Conservation (phyloP, 2,113 vertebrate genomes). For the Tenrec ecaudatus region DNA sequence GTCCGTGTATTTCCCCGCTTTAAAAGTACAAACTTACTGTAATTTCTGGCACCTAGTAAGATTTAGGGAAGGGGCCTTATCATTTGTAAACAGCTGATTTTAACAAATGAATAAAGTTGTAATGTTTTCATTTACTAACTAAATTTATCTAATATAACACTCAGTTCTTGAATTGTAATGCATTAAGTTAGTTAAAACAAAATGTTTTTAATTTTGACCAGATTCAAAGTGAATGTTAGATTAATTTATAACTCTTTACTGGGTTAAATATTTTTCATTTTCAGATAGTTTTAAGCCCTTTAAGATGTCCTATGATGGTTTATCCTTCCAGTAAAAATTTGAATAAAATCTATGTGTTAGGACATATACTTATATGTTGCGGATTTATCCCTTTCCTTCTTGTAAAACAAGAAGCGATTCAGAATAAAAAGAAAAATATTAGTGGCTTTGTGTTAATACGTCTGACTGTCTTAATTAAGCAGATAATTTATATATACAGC, state of each 20-base stretch:
- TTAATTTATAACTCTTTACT: slow-evolving; percentile 50
- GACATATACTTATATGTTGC: slow-evolving; percentile 73
- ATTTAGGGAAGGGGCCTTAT: neutral
- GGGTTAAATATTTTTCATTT: slow-evolving; percentile 77
- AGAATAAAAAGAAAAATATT: neutral
- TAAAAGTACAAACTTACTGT: neutral
- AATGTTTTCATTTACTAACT: slow-evolving; percentile 14
- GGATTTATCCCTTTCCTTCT: neutral
- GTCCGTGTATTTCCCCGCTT: neutral
- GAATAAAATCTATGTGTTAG: slow-evolving; percentile 74
- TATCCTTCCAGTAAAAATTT: slow-evolving; percentile 79
- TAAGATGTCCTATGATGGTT: slow-evolving; percentile 74
- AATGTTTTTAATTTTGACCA: slow-evolving; percentile 24
- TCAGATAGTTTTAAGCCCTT: slow-evolving; percentile 61
- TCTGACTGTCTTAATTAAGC: slow-evolving; percentile 73
- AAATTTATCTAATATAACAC: neutral
- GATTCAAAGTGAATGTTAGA: slow-evolving; percentile 15
- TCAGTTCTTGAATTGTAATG: neutral
- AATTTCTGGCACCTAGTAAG: slow-evolving; percentile 5
- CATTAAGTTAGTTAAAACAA: slow-evolving; percentile 13
- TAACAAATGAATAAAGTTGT: neutral
- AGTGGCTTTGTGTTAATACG: slow-evolving; percentile 45
- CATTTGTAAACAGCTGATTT: neutral
- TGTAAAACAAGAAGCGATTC: slow-evolving; percentile 24
- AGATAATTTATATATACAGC: slow-evolving; percentile 76